Evolutionary conservation across 2,888 invertebrate species (phyloP), one percentile per base, ranked within the genome.

Genomic region (Drosophila neutralis): DNA sequence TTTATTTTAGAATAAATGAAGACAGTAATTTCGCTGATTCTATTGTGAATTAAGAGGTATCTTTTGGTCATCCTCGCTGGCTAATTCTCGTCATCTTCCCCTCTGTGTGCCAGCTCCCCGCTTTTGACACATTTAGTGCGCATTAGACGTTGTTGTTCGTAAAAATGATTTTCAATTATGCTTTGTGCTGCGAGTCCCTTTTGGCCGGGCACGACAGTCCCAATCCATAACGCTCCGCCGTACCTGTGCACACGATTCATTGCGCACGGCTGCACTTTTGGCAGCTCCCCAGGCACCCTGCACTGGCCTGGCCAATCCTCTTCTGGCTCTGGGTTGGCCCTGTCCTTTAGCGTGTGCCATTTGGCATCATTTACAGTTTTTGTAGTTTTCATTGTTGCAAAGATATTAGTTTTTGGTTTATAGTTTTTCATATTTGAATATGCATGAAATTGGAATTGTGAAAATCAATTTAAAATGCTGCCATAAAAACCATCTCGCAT

Each of bases 261-360:
- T 89, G 83, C 85, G 85, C 85, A 87, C 89, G 89, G 89, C 78
- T 89, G 85, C 89, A 82, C 85, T 82, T 85, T 78, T 84, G 77
- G 71, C 80, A 71, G 61, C 31, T 60, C 27, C 40, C 33, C 65
- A 64, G 67, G 53, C 57, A 49, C 66, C 49, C 52, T 45, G 13
- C 24, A 31, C 33, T 33, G 33, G 33, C 13, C 52, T 27, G 45
- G 21, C 57, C 8, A 11, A 42, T 42, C 29, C 38, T 18, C 27
- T 36, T 1, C 48, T 29, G 24, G 7, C 45, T 1, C 48, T 29
- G 31, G 11, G 36, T 8, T 7, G 42, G 6, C 31, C 8, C 8
- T 45, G 48, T 66, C 57, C 40, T 54, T 24, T 75, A 38, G 56
- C 57, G 70, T 61, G 57, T 64, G 68, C 68, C 82, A 72, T 71